Evolutionary conservation across 2,113 vertebrate genomes (phyloP), one percentile per base, ranked within the genome.

Genomic region (Larimichthys crocea): DNA sequence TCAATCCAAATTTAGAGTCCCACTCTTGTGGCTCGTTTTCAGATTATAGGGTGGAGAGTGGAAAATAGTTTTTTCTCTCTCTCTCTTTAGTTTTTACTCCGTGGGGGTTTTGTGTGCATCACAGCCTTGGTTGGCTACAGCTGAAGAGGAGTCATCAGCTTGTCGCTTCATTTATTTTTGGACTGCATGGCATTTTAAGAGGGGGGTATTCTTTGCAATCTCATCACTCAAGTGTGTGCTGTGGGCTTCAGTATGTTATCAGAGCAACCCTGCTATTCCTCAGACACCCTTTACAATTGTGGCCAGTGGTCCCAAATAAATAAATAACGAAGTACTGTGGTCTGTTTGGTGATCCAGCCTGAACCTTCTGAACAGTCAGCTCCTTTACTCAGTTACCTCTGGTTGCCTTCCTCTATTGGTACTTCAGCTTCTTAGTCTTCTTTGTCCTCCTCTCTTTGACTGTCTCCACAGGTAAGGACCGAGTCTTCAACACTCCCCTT

Each of bases 401-500:
- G 0, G 11, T 40, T 20, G 9, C 4, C 16, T 9, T 48, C 10
- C 3, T 14, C 17, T 17, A 5, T 14, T 9, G 7, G 5, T 40
- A 17, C 16, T n/a, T 26, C 1, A 5, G 4, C 15, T 24, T 60
- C 22, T 55, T 74, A 8, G n/a, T 29, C 17, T n/a, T 74, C 42
- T 35, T 42, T 40, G 42, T 4, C 3, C 15, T 10, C 16, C 31
- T 66, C 44, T 50, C 5, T 4, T 55, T 10, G 48, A 0, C 6
- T 62, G 10, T 70, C n/a, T 79, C 75, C 35, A 8, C 78, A 99
- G 98, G 98, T 85, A 98, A 99, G 92, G 98, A 99, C 59, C 92
- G 98, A 92, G 97, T 99, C 86, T 99, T 99, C 92, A 99, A 99
- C 92, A 99, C 98, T 2, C 98, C 98, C 0, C 93, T 99, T 60